These are phyloP conservation scores for Lasioglossum marginatum DNA, from an alignment of 2,888 invertebrate species.

Conservation along the genomic window DNA sequence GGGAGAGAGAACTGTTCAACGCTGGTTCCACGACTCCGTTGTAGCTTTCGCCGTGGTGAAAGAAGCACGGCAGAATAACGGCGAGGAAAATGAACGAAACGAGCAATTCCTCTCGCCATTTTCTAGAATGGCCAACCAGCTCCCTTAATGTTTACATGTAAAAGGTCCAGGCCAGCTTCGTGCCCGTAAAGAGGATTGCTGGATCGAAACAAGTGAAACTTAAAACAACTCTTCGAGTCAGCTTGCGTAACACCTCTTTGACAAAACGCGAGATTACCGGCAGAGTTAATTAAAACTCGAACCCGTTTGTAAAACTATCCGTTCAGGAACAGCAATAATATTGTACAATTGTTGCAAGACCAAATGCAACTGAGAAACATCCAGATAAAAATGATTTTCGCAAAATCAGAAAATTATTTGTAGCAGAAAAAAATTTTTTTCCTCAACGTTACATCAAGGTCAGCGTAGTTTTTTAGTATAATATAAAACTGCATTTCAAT, in stretches of 20 bases:
- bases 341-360: not conserved
- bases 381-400: too few species aligned
- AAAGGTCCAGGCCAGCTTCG: conserved; percentile 6
- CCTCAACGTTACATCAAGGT: too few species aligned
- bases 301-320: not conserved
- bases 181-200: conserved; percentile 21
- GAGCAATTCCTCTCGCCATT: conserved; percentile 20
- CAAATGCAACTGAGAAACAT: too few species aligned
- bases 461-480: too few species aligned
- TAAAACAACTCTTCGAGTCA: conserved; percentile 10
- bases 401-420: too few species aligned
- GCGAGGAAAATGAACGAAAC: conserved; percentile 45
- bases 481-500: too few species aligned
- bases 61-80: conserved; percentile 39
- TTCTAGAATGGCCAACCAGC: not conserved
- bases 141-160: conserved; percentile 43
- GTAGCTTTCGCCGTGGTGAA: conserved; percentile 18
- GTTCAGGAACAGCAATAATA: not conserved
- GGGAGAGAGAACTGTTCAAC: not conserved
- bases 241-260: not conserved
- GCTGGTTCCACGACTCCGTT: not conserved
- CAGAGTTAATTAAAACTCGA: not conserved
- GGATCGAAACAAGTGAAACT: conserved; percentile 1
- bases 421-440: too few species aligned
- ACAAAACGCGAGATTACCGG: not conserved